Evolutionary conservation across 2,888 invertebrate species (phyloP).

Genomic region (Plagodis dolabraria): DNA sequence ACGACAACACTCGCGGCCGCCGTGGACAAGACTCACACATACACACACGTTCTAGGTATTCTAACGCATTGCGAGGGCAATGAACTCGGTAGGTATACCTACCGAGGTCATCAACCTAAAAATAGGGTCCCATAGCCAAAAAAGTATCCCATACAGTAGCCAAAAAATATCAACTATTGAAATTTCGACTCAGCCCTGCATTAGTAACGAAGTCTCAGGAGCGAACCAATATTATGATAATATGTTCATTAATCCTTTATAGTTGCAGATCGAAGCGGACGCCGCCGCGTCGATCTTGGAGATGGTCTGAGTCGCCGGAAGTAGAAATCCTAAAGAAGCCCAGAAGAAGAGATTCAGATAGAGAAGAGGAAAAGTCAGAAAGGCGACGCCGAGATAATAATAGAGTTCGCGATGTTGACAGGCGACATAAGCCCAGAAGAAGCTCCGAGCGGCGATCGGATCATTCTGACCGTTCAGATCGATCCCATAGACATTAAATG

Average conservation of each 20-base stretch:
- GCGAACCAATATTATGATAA: background rate
- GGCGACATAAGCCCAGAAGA: conserved; percentile 20
- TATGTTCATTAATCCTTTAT: conserved; percentile 30
- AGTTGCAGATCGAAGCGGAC: conserved; percentile 40
- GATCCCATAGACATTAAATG: background rate
- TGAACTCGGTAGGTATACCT: too few species aligned
- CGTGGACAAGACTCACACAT: too few species aligned
- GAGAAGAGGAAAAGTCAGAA: conserved; percentile 29
- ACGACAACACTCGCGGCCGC: too few species aligned
- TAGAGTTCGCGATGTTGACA: conserved; percentile 19
- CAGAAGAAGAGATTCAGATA: conserved; percentile 26
- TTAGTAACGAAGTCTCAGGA: too few species aligned
- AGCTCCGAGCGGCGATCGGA: conserved; percentile 8
- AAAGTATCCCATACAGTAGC: too few species aligned
- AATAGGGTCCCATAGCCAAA: too few species aligned
- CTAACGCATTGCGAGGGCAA: too few species aligned
- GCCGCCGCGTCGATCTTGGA: conserved; percentile 80
- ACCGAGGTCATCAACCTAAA: too few species aligned
- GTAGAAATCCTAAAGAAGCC: conserved; percentile 47
- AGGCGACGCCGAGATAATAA: conserved; percentile 13
- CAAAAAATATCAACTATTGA: too few species aligned
- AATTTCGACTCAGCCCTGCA: too few species aligned
- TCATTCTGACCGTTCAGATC: background rate
- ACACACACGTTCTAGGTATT: too few species aligned
- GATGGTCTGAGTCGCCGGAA: conserved; percentile 92